A percentile compares a stretch with the other conserved stretches of the same genome.
Conservation (phyloP, 2,113 vertebrate genomes). For the Meriones unguiculatus region DNA sequence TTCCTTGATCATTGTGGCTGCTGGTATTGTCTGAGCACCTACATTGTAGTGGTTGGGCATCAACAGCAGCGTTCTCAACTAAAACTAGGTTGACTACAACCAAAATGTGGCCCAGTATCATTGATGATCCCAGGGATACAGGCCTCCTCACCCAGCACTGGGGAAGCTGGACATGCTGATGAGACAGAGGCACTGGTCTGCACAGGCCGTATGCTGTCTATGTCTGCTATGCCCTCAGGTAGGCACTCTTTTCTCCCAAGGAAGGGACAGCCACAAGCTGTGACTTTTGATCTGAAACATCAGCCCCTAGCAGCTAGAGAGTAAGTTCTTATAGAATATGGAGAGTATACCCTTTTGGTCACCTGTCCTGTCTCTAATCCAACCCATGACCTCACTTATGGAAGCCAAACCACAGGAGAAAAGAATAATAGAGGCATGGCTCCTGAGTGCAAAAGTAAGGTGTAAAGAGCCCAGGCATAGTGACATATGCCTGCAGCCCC, state of each 20-base stretch:
- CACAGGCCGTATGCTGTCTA: neutral
- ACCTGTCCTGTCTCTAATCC: neutral
- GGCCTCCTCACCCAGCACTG: neutral
- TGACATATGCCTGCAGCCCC: neutral
- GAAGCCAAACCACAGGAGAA: neutral
- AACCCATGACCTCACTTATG: neutral
- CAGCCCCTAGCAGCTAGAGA: neutral
- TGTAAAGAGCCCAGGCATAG: neutral
- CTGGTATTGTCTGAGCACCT: neutral
- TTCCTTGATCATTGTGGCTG: neutral
- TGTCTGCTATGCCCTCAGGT: neutral
- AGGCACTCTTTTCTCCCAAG: neutral
- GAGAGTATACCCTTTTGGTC: too few relatives aligned
- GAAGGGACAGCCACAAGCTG: neutral
- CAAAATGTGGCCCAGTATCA: neutral
- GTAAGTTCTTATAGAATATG: neutral
- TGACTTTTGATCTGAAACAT: neutral
- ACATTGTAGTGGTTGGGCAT: neutral
- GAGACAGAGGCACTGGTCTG: neutral
- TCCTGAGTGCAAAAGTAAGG: neutral
- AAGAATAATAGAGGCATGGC: neutral
- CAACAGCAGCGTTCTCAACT: neutral
- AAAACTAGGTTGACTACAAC: neutral
- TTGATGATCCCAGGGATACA: neutral
- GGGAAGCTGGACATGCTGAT: neutral